Evolutionary conservation across 23 tunicate genomes (phyloP).

Genomic region (Diplosoma virens): DNA sequence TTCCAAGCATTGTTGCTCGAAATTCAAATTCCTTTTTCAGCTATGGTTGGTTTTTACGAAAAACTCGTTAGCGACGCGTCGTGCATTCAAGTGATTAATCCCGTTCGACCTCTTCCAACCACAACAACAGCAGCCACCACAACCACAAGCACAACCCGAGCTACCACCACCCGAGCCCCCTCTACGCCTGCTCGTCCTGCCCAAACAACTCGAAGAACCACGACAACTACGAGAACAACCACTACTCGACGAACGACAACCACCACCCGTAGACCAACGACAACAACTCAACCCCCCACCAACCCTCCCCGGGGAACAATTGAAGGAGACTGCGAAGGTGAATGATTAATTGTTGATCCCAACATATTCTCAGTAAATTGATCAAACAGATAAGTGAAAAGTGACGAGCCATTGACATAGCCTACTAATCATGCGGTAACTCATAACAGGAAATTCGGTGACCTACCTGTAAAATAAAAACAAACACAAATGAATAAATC

Average conservation of each 20-base stretch:
- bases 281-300: neutral
- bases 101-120: constrained; percentile 43
- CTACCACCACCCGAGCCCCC: neutral
- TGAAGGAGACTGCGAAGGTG: constrained; percentile 21
- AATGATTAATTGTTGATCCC: too few species aligned
- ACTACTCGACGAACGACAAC: constrained; percentile 15
- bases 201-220: neutral
- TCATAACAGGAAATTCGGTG: too few species aligned
- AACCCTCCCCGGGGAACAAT: neutral
- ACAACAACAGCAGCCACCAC: constrained; percentile 22
- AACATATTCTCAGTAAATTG: too few species aligned
- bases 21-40: neutral
- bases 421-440: too few species aligned
- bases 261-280: neutral
- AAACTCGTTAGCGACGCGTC: constrained; percentile 37
- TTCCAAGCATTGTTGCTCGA: neutral
- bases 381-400: too few species aligned
- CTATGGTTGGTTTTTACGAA: constrained; percentile 51
- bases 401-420: too few species aligned
- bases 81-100: constrained; percentile 45
- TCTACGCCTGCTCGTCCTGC: constrained; percentile 5
- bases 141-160: constrained; percentile 5
- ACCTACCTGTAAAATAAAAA: too few species aligned
- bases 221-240: constrained; percentile 4
- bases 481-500: too few species aligned